Evolutionary conservation across 1,140 invertebrate genomes (phyloP).

Genomic region (Tenebrio molitor): DNA sequence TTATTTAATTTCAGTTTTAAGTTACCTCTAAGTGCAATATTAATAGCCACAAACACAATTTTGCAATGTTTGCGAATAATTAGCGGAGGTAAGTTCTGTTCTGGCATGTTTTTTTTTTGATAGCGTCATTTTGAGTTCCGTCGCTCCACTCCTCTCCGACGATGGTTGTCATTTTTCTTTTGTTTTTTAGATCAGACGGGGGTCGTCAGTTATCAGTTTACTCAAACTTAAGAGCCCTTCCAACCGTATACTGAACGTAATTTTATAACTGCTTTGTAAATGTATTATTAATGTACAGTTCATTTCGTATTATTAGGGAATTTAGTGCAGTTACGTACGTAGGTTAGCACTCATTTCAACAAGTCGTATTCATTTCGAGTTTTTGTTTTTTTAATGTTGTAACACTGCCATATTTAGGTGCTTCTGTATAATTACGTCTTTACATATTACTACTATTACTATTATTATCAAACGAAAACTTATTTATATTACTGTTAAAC

Average conservation of each 20-base stretch:
- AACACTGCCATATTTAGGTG: slow-evolving; percentile 43
- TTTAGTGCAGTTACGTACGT: slow-evolving; percentile 17
- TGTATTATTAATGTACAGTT: slow-evolving; percentile 49
- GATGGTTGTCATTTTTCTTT: slow-evolving; percentile 11
- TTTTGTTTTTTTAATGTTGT: slow-evolving; percentile 2
- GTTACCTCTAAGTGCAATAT: slow-evolving; percentile 66
- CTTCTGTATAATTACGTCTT: slow-evolving; percentile 26
- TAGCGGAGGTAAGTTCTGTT: slow-evolving; percentile 53
- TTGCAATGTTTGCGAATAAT: slow-evolving; percentile 50
- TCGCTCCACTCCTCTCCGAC: background rate
- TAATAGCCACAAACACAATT: slow-evolving; percentile 51
- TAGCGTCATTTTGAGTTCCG: slow-evolving; percentile 26
- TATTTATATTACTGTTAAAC: slow-evolving; percentile 52
- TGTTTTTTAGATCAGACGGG: slow-evolving; percentile 43
- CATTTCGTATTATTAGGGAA: slow-evolving; percentile 36
- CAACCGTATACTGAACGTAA: slow-evolving; percentile 38
- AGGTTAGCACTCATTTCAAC: slow-evolving; percentile 24
- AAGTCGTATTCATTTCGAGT: slow-evolving; percentile 3
- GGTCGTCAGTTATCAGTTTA: slow-evolving; percentile 57
- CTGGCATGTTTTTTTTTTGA: slow-evolving; percentile 44
- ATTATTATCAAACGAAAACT: slow-evolving; percentile 29
- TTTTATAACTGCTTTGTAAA: slow-evolving; percentile 43
- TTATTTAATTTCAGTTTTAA: slow-evolving; percentile 65
- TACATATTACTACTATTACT: slow-evolving; percentile 40
- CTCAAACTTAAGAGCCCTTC: slow-evolving; percentile 52